Evolutionary conservation across 2,113 vertebrate species (phyloP), one percentile per base, ranked within the genome.

Genomic region (Struthidea cinerea): DNA sequence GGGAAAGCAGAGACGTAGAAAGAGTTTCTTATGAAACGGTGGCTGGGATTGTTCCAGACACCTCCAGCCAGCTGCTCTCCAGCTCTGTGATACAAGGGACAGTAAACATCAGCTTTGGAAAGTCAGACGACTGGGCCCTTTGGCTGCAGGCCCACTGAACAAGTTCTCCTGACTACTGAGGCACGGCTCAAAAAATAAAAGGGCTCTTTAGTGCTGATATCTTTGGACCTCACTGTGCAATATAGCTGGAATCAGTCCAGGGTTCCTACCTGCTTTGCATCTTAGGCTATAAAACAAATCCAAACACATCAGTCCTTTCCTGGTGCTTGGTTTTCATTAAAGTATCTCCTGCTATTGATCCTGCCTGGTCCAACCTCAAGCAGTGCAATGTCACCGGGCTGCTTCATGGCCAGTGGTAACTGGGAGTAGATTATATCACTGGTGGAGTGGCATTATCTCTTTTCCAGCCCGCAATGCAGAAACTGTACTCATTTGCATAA

Each of bases 11-110:
- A 95, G 88, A 90, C 0, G 1, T 64, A 97, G 93, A 97, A 96
- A 96, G 90, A 60, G 76, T 92, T 96, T 94, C 90, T 93, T 96
- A 87, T 90, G 95, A 96, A 93, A 87, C 3, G 7, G 47, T 90
- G 91, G 75, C 95, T 95, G 87, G 92, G 87, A 93, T 95, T 95
- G 94, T 92, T 96, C 94, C 96, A 96, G 96, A 93, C 94, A 96
- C 94, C 96, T 94, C 96, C 47, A 57, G 83, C 94, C 96, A 97
- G 94, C 96, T 97, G 96, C 88, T 96, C 94, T 92, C 90, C 90
- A 88, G 89, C 88, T 96, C 92, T 96, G 93, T 87, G 73, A 95
- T 92, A 86, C 47, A 84, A 75, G 85, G 93, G 92, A 93, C 83
- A 86, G 94, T 92, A 97, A 96, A 97, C 90, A 94, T 74, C 93